phyloP scores from a whole-genome alignment of 2,797 vertebrate species.

The Allobates femoralis region DNA sequence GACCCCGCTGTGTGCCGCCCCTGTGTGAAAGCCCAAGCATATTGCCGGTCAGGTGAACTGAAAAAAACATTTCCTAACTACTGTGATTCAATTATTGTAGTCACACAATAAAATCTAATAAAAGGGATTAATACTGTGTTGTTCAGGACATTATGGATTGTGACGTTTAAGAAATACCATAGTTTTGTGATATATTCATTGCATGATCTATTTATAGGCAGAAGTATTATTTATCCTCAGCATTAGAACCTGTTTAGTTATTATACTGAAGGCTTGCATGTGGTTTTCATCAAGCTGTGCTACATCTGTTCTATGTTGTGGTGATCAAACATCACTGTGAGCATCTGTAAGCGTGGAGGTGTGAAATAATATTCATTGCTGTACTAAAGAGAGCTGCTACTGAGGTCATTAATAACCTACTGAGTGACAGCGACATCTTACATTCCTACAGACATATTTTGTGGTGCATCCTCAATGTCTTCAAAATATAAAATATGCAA shows the following conservation, averaged over 20 bases:
- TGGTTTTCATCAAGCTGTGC: conserved; percentile 36
- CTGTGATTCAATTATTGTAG: not conserved
- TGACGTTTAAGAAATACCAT: not conserved
- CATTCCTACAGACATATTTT: not conserved
- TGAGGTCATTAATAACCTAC: conserved; percentile 46
- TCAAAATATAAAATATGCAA: not conserved
- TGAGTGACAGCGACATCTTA: conserved; percentile 23
- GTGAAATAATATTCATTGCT: conserved; percentile 46
- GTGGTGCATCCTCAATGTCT: not conserved
- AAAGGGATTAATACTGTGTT: conserved; percentile 13
- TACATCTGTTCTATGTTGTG: conserved; percentile 36
- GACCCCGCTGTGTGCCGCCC: too few relatives aligned
- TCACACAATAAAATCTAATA: not conserved
- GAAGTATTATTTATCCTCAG: conserved; percentile 29
- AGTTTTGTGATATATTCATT: conserved; percentile 6
- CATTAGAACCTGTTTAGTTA: conserved; percentile 41
- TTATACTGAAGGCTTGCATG: conserved; percentile 19
- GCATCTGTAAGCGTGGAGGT: conserved; percentile 43
- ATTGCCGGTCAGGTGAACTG: too few relatives aligned
- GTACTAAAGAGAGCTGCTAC: conserved; percentile 35
- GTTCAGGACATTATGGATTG: conserved; percentile 63
- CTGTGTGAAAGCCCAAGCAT: too few relatives aligned
- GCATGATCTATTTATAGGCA: not conserved
- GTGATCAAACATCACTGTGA: conserved; percentile 48
- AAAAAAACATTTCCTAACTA: too few relatives aligned